These are phyloP conservation scores for Platyrinchus mystaceus DNA, from an alignment of 2,797 vertebrate genomes.

Conservation along the genomic window DNA sequence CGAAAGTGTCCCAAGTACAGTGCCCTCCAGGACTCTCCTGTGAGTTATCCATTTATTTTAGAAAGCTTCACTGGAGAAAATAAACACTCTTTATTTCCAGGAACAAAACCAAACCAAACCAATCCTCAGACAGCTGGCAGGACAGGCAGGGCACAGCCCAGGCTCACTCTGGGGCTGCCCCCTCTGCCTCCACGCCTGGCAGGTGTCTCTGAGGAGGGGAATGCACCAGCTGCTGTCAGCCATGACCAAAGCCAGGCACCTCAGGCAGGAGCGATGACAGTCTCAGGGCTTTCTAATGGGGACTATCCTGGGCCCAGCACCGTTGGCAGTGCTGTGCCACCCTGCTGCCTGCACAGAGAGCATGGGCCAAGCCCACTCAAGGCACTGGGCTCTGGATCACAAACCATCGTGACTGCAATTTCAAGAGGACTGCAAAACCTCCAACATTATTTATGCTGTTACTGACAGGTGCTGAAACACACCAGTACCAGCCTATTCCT, in stretches of 20 bases:
- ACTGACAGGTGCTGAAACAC: background rate
- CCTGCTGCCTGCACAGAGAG: background rate
- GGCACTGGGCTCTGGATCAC: background rate
- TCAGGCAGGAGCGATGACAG: background rate
- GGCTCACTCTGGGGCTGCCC: background rate
- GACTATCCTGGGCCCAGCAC: background rate
- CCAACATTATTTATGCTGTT: background rate
- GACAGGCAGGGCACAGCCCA: background rate
- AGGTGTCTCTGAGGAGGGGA: background rate
- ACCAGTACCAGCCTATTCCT: background rate
- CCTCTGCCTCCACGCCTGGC: background rate
- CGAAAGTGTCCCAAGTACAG: background rate
- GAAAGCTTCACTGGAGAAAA: background rate
- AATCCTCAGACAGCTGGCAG: background rate
- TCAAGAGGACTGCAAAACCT: background rate
- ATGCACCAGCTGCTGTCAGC: background rate
- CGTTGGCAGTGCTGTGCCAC: rapidly evolving
- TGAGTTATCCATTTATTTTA: background rate
- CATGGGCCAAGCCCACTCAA: background rate
- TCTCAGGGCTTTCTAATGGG: background rate
- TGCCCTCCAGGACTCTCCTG: background rate
- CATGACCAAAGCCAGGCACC: background rate
- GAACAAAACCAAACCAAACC: background rate
- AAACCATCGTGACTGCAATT: rapidly evolving
- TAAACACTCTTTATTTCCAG: background rate